phyloP scores from a whole-genome alignment of 2,888 invertebrate species.

The Epiblema foenella region DNA sequence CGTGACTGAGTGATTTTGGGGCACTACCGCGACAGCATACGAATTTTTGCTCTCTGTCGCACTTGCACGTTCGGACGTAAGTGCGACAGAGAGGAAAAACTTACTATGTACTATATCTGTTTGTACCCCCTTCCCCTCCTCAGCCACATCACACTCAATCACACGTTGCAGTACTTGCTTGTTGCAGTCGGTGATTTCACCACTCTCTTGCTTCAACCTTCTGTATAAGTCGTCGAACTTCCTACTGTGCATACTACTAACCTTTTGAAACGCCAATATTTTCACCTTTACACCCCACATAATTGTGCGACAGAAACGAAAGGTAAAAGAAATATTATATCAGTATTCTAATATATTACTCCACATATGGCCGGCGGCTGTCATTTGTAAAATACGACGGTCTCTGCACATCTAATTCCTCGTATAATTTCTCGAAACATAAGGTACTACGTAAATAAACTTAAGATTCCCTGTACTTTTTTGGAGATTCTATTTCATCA shows the following conservation, averaged over 20 bases:
- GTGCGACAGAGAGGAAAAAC: too few species aligned
- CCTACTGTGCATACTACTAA: background rate
- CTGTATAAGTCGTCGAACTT: background rate
- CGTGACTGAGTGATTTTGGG: too few species aligned
- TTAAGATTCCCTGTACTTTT: background rate
- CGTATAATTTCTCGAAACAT: background rate
- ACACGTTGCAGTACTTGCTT: too few species aligned
- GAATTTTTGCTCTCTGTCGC: too few species aligned
- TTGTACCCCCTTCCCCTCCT: too few species aligned
- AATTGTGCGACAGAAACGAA: background rate
- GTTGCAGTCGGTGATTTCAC: background rate
- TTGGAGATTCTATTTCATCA: background rate
- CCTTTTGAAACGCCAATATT: background rate
- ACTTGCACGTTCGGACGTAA: too few species aligned
- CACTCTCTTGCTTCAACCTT: background rate
- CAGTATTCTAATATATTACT: background rate
- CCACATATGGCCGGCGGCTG: conserved; percentile 8
- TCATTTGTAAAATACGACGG: conserved; percentile 5
- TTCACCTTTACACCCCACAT: background rate
- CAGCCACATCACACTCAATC: too few species aligned
- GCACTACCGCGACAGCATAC: too few species aligned
- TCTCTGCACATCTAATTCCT: background rate
- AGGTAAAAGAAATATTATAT: conserved; percentile 1
- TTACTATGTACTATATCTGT: too few species aligned
- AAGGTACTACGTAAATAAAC: background rate